Evolutionary conservation across 2,113 vertebrate genomes (phyloP).

Genomic region (Phalacrocorax carbo): DNA sequence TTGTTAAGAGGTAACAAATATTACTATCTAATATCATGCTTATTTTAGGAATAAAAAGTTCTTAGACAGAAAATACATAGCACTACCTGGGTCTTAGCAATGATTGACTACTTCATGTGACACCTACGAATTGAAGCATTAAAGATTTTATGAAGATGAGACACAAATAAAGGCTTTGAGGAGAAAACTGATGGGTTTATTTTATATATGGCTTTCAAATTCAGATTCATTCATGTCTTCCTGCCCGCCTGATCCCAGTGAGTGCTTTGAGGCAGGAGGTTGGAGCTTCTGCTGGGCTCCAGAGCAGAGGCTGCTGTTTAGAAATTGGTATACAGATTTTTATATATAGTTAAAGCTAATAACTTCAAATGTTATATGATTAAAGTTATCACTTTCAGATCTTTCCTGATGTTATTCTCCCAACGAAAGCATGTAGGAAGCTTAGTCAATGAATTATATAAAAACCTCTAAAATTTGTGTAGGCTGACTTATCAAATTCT

Average conservation of each 20-base stretch:
- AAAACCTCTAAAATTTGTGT: neutral
- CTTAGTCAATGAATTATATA: neutral
- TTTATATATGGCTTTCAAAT: neutral
- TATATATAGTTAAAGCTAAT: constrained; percentile 21
- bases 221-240: neutral
- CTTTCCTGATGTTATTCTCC: constrained; percentile 15
- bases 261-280: neutral
- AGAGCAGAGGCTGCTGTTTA: neutral
- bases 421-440: neutral
- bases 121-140: neutral
- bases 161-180: neutral
- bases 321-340: neutral
- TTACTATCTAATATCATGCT: neutral
- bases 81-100: neutral
- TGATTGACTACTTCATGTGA: neutral
- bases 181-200: neutral
- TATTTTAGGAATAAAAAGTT: neutral
- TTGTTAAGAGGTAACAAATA: neutral
- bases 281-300: neutral
- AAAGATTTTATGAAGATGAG: neutral
- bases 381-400: neutral
- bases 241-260: neutral
- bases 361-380: neutral
- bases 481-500: neutral
- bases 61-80: neutral